Evolutionary conservation across 2,113 vertebrate species (phyloP), one percentile per base, ranked within the genome.

Genomic region (Sinocyclocheilus anophthalmus): DNA sequence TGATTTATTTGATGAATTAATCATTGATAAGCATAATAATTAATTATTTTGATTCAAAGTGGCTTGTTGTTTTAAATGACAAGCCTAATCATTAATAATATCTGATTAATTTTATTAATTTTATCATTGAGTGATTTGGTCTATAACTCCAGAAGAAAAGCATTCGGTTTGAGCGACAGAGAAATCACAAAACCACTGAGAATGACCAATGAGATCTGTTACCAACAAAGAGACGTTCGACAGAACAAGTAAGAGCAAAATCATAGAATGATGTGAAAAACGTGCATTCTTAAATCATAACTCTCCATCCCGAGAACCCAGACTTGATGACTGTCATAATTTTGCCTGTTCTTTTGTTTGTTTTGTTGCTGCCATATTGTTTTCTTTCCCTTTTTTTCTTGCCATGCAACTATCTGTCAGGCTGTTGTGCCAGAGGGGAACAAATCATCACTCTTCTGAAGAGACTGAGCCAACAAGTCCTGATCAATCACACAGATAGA

Each of bases 401-500:
- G 61, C 18, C 57, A 69, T 85, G 45, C n/a, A 72, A 63, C 55
- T 6, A 18, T 88, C 85, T 82, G 39, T 50, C 79, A 67, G 7
- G 79, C 39, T 81, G 86, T 39, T 48, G 65, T 78, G 83, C 70
- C 70, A 75, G 61, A 79, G 37, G n/a, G 65, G 67, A 84, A 57
- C 88, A 87, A 88, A 90, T 87, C 39, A 76, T 30, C 24, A 10
- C 12, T 24, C 79, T 69, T 87, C 79, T 82, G 88, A 84, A 57
- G 72, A 85, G 57, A 85, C 59, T 76, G 83, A 77, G 59, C 42
- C 83, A 77, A 69, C 61, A 39, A 72, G 18, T 12, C 72, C 55
- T 82, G 89, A 88, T 84, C 84, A 86, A 80, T 85, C 89, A 88
- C 79, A 81, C 30, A 88, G 87, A 87, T 83, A 85, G 73, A 79